Base-by-base conservation (phyloP, 2,113 vertebrate genomes). In the Cephalopholis sonnerati region DNA sequence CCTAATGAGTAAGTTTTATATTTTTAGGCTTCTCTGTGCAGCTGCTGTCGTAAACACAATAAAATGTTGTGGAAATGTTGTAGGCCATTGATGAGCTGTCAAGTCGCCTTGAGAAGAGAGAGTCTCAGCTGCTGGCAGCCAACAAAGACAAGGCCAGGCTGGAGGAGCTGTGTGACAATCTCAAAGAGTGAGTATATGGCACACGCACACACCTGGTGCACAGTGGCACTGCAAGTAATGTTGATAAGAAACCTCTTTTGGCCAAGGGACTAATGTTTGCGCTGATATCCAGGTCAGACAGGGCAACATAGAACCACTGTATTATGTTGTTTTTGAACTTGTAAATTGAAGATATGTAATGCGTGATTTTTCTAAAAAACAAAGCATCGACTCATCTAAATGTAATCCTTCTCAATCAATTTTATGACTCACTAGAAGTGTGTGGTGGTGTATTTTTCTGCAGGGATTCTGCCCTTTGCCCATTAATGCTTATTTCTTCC, bases 91-190 rank as follows among this genome's bases (percentile, higher is more conserved):
- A 97, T 91, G 97, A 97, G 66, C 95, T 99, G 91, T 97, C 96
- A 63, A 94, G 96, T 70, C 96, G 96, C 64, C 95, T 99, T 83
- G 97, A 99, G 91, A 98, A 97, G 94, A 97, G 99, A 87, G 99
- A 99, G 93, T 92, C 95, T 44, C 98, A 99, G 89, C 95, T 99
- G 84, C 82, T 99, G 84, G 93, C 91, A 27, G 95, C 98, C 83
- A 99, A 97, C 93, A 99, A 99, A 95, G 99, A 99, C 91, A 99
- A 99, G 75, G 98, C 98, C 7, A 90, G 85, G 58, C 93, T 99
- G 83, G 98, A 99, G 84, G 99, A 99, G 93, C 95, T 97, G 67
- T 97, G 95, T 87, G 99, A 99, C 94, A 99, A 99, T 90, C 95
- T 99, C 3, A 97, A 96, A 96, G 98, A 99, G 98, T 99, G 92